phyloP scores from a whole-genome alignment of 2,888 invertebrate genomes.

The Acronicta alni region DNA sequence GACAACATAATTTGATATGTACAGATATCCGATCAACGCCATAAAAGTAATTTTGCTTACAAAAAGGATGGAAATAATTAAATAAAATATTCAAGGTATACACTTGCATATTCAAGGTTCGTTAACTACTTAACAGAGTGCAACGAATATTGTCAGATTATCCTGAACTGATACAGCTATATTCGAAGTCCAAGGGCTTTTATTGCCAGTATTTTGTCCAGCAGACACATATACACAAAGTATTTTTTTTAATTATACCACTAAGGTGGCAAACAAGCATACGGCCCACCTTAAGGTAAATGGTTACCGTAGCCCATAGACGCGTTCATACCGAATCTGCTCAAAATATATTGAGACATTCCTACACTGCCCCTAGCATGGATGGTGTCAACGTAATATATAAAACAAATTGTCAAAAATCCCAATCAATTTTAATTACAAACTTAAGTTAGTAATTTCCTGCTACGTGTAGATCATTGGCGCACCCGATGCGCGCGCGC shows the following conservation, averaged over 20 bases:
- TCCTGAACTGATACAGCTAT: slow-evolving; percentile 33
- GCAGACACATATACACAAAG: no score
- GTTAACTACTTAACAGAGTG: slow-evolving; percentile 42
- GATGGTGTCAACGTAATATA: no score
- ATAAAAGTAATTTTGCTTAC: slow-evolving; percentile 40
- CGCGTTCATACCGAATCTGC: no score
- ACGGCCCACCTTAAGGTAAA: no score
- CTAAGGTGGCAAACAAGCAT: no score
- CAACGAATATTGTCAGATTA: slow-evolving; percentile 41
- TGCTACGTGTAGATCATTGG: slow-evolving; percentile 37
- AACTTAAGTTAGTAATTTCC: slow-evolving; percentile 25
- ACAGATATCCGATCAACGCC: slow-evolving; percentile 32
- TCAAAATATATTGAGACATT: no score
- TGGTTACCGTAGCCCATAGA: no score
- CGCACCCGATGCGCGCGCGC: slow-evolving; percentile 54
- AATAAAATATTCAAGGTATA: slow-evolving; percentile 29
- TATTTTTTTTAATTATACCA: no score
- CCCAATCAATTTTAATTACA: background rate
- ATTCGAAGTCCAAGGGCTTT: slow-evolving; percentile 16
- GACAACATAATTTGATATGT: slow-evolving; percentile 34
- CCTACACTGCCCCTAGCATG: no score
- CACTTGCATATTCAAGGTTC: slow-evolving; percentile 45
- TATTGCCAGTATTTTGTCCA: slow-evolving; percentile 31
- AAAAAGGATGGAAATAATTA: slow-evolving; percentile 55
- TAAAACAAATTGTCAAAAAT: background rate